Percentiles rank a stretch among this genome's conserved stretches.
Evolutionary conservation across 2,113 vertebrate species (phyloP).

Genomic region (Rallus limicola): DNA sequence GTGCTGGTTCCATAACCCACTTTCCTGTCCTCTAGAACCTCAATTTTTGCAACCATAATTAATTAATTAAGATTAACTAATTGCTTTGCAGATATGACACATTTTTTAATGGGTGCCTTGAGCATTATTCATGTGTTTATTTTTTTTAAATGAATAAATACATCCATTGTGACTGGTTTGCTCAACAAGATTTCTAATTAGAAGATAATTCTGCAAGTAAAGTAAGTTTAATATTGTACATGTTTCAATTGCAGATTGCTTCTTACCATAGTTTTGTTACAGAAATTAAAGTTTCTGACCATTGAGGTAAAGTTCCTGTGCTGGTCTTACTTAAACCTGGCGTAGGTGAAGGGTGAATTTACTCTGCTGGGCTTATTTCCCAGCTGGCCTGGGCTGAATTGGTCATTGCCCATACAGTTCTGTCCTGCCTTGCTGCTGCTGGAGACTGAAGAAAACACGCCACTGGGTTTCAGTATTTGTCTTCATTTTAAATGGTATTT

Average conservation of each 20-base stretch:
- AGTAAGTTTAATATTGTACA: background rate
- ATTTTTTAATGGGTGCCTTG: background rate
- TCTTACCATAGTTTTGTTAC: background rate
- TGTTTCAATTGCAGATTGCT: background rate
- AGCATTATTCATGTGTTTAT: background rate
- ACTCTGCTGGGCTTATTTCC: background rate
- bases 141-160: background rate
- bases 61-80: constrained; percentile 1
- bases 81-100: constrained; percentile 22
- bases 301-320: background rate
- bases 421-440: background rate
- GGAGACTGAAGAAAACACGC: background rate
- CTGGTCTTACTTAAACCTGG: background rate
- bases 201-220: background rate
- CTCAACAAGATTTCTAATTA: background rate
- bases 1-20: constrained; percentile 20
- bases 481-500: background rate
- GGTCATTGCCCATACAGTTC: background rate
- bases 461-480: background rate
- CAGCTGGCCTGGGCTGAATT: background rate
- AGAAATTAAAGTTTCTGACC: background rate
- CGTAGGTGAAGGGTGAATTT: background rate
- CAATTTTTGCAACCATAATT: background rate
- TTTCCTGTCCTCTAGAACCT: background rate
- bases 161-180: background rate